Evolutionary conservation across 92 coral and sea anemone genomes (phyloP).

Genomic region (Virgularia gustaviana): DNA sequence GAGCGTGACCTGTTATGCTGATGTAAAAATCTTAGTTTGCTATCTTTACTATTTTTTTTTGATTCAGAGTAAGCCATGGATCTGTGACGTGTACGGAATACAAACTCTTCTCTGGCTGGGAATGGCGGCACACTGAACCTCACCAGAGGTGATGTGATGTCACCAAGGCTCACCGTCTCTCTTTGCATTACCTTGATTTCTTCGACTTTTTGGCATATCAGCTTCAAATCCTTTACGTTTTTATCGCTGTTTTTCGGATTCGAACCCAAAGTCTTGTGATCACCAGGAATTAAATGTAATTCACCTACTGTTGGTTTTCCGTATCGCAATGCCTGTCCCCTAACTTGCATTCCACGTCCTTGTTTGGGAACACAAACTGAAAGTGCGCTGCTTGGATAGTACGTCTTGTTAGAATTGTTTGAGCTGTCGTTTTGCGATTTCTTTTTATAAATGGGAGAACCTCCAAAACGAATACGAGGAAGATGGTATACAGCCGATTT

Average conservation of each 20-base stretch:
- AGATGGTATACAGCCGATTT: constrained; percentile 21
- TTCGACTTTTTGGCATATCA: constrained; percentile 32
- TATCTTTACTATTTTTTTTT: neutral
- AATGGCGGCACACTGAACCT: constrained; percentile 16
- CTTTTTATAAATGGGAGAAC: constrained; percentile 13
- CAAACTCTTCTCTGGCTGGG: constrained; percentile 35
- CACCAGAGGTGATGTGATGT: neutral
- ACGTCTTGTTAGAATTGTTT: too few relatives aligned
- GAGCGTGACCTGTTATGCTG: neutral
- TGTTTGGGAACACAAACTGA: too few relatives aligned
- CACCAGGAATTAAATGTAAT: neutral
- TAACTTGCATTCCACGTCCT: too few relatives aligned
- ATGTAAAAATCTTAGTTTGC: neutral
- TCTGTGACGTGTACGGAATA: constrained; percentile 20
- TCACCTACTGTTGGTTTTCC: constrained; percentile 37
- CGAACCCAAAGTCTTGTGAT: neutral
- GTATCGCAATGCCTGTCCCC: too few relatives aligned
- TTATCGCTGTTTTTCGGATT: neutral
- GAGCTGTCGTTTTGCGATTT: neutral
- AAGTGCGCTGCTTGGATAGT: too few relatives aligned
- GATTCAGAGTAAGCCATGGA: neutral
- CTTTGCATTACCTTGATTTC: neutral
- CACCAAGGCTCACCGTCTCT: neutral
- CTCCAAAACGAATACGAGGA: constrained; percentile 31
- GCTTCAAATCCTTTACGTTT: constrained; percentile 13